phyloP scores from a whole-genome alignment of 2,113 vertebrate species.

The Willisornis vidua region DNA sequence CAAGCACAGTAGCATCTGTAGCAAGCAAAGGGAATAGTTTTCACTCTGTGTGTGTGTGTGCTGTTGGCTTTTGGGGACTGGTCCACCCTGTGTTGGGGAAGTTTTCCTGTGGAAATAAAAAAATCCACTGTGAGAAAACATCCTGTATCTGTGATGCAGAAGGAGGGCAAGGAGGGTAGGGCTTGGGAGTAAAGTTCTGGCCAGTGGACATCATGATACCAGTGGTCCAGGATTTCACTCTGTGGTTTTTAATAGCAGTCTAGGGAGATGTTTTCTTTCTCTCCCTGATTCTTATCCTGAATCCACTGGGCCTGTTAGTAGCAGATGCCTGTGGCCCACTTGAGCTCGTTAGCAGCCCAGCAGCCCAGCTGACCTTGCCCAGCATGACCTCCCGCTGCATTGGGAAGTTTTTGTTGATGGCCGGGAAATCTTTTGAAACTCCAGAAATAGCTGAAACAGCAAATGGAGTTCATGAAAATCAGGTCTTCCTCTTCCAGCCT shows the following conservation, averaged over 20 bases:
- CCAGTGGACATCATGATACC: not conserved
- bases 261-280: not conserved
- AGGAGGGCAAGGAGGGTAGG: not conserved
- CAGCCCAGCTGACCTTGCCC: not conserved
- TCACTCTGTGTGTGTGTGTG: not conserved
- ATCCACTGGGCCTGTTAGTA: not conserved
- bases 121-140: not conserved
- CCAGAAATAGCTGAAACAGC: not conserved
- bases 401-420: conserved; percentile 12
- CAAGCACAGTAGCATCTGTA: not conserved
- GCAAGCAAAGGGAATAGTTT: not conserved
- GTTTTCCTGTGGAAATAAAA: not conserved
- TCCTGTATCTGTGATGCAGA: not conserved
- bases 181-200: not conserved
- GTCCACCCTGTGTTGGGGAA: not conserved
- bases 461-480: conserved; percentile 10
- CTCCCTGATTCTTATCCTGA: not conserved
- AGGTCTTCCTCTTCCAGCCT: conserved; percentile 46
- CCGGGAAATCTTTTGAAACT: not conserved
- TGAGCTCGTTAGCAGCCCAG: not conserved
- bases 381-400: rapidly evolving
- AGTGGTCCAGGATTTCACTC: not conserved
- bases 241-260: not conserved
- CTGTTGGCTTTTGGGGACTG: not conserved
- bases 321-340: not conserved